Percentiles rank a stretch among this genome's conserved stretches.
Evolutionary conservation across 1,140 invertebrate species (phyloP).

Genomic region (Drosophila fuyamai): DNA sequence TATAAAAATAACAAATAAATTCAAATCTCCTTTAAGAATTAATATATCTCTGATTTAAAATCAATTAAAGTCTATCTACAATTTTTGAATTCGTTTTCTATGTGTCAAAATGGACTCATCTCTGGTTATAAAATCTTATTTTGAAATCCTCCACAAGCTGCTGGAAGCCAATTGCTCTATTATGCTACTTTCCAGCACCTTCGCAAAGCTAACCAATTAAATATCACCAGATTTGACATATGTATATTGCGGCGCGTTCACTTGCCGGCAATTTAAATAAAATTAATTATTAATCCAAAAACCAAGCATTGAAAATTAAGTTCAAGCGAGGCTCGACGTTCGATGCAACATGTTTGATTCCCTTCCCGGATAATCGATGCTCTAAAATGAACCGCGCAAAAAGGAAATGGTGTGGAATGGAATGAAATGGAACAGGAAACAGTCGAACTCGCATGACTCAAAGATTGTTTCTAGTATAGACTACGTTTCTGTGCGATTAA

Average conservation of each 20-base stretch:
- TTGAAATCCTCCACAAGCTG: too few relatives aligned
- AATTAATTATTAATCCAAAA: slow-evolving; percentile 6
- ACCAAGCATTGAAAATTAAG: background rate
- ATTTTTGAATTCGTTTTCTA: too few relatives aligned
- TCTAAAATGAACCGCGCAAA: slow-evolving; percentile 8
- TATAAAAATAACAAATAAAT: too few relatives aligned
- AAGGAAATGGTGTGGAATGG: background rate
- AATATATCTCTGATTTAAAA: too few relatives aligned
- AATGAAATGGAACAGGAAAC: background rate
- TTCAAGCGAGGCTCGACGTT: background rate
- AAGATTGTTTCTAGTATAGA: background rate
- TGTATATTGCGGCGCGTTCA: background rate
- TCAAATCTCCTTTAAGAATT: too few relatives aligned
- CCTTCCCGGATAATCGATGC: slow-evolving; percentile 21
- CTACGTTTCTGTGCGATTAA: too few relatives aligned
- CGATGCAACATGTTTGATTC: slow-evolving; percentile 24
- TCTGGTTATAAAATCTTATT: too few relatives aligned
- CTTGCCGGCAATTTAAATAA: slow-evolving; percentile 19
- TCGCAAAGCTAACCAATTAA: background rate
- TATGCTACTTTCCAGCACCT: too few relatives aligned
- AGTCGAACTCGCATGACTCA: background rate
- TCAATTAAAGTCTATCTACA: too few relatives aligned
- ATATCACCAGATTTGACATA: background rate
- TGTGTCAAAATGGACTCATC: too few relatives aligned
- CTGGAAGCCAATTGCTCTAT: too few relatives aligned